phyloP scores from a whole-genome alignment of 2,888 invertebrate species.

The Cheilosia vernalis region DNA sequence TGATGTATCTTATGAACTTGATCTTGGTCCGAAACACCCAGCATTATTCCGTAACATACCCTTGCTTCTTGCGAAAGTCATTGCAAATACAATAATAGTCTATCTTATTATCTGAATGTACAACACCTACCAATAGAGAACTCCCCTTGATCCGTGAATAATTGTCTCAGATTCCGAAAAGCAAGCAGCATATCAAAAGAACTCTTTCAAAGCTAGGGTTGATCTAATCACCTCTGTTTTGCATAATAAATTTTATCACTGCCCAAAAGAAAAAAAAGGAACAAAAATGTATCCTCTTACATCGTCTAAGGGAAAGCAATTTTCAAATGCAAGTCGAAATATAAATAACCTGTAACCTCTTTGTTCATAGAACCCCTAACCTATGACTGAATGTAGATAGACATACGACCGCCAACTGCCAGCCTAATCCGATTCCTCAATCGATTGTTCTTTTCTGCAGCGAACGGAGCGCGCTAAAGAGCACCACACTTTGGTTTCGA shows the following conservation, averaged over 20 bases:
- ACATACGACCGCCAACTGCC: conserved; percentile 58
- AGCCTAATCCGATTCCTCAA: conserved; percentile 70
- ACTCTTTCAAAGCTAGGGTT: conserved; percentile 47
- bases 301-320: conserved; percentile 23
- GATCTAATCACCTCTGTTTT: conserved; percentile 59
- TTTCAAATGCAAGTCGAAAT: conserved; percentile 37
- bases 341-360: conserved; percentile 54
- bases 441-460: conserved; percentile 70
- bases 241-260: conserved; percentile 68
- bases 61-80: background rate
- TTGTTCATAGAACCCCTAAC: conserved; percentile 40
- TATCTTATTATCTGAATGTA: conserved; percentile 42
- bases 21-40: background rate
- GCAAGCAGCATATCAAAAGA: conserved; percentile 22
- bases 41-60: background rate
- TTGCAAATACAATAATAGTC: conserved; percentile 20
- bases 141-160: conserved; percentile 29
- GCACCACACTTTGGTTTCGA: conserved; percentile 40
- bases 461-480: conserved; percentile 26
- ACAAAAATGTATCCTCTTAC: conserved; percentile 46
- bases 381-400: background rate
- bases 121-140: conserved; percentile 36
- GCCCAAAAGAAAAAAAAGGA: conserved; percentile 27
- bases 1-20: too few relatives aligned
- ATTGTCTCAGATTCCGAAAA: background rate